These are phyloP conservation scores for Ophraella communa DNA, from an alignment of 2,888 invertebrate species.

Conservation along the genomic window DNA sequence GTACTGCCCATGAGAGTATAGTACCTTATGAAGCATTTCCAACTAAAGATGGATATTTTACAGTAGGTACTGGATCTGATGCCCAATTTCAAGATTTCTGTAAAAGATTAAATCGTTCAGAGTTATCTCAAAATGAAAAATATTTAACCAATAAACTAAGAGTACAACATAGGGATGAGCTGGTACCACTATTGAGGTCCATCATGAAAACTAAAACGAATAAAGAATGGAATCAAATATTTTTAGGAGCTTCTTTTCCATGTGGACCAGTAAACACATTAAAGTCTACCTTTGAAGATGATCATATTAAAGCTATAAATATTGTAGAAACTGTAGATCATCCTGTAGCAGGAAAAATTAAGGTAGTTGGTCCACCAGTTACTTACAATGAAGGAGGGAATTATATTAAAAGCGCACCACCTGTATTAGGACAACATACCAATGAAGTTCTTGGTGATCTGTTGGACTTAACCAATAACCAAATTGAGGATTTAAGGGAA, in stretches of 20 bases:
- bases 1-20: conserved; percentile 93
- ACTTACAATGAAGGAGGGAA: conserved; percentile 77
- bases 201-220: conserved; percentile 70
- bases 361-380: conserved; percentile 87
- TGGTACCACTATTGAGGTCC: conserved; percentile 69
- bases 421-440: conserved; percentile 88
- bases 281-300: conserved; percentile 84
- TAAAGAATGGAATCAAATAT: conserved; percentile 75
- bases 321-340: conserved; percentile 77
- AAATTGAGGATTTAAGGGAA: conserved; percentile 63
- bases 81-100: conserved; percentile 79
- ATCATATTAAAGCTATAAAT: conserved; percentile 78
- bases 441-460: conserved; percentile 72
- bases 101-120: conserved; percentile 65
- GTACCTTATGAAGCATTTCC: conserved; percentile 93
- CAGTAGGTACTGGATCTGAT: conserved; percentile 88
- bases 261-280: conserved; percentile 90
- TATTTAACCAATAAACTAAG: conserved; percentile 77
- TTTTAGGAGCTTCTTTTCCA: conserved; percentile 81
- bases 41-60: conserved; percentile 82
- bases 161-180: conserved; percentile 75
- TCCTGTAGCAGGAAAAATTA: conserved; percentile 72
- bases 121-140: conserved; percentile 68
- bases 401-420: conserved; percentile 76
- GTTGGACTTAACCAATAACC: conserved; percentile 67